Percentiles rank a stretch among this genome's conserved stretches.
Evolutionary conservation across 92 coral and sea anemone genomes (phyloP).

Genomic region (Montipora capitata): DNA sequence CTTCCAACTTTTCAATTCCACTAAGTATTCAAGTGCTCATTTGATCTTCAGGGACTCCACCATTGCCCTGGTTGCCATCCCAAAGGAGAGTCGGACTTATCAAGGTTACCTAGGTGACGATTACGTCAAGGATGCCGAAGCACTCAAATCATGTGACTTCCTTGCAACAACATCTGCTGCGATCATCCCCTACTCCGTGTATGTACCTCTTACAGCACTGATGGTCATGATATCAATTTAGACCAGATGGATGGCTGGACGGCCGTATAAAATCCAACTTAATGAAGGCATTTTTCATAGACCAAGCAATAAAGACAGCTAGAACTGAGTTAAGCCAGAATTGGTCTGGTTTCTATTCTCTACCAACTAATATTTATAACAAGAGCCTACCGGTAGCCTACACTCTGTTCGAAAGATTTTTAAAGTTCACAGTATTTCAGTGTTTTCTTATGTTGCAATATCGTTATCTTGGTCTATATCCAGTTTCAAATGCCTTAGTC

Average conservation of each 20-base stretch:
- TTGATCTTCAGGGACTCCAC: constrained; percentile 69
- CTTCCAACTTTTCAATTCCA: constrained; percentile 68
- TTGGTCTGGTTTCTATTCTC: too few relatives aligned
- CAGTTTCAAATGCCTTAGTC: too few relatives aligned
- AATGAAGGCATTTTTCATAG: too few relatives aligned
- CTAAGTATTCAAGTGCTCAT: constrained; percentile 14
- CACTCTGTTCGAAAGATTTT: too few relatives aligned
- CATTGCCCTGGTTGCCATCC: constrained; percentile 28
- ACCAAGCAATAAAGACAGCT: too few relatives aligned
- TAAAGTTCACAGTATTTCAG: too few relatives aligned
- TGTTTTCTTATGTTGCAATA: too few relatives aligned
- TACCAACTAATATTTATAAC: too few relatives aligned
- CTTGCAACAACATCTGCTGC: neutral
- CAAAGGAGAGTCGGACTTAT: constrained; percentile 1
- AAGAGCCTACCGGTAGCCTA: too few relatives aligned
- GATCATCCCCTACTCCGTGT: neutral
- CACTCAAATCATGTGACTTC: neutral
- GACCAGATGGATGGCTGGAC: neutral
- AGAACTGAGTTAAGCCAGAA: too few relatives aligned
- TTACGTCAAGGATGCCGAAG: constrained; percentile 18
- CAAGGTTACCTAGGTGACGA: constrained; percentile 39
- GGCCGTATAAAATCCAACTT: too few relatives aligned
- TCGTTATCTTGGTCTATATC: too few relatives aligned
- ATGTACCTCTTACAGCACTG: neutral
- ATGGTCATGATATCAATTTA: neutral